These are phyloP conservation scores for Diorhabda elongata DNA, from an alignment of 1,140 invertebrate species.

Conservation along the genomic window DNA sequence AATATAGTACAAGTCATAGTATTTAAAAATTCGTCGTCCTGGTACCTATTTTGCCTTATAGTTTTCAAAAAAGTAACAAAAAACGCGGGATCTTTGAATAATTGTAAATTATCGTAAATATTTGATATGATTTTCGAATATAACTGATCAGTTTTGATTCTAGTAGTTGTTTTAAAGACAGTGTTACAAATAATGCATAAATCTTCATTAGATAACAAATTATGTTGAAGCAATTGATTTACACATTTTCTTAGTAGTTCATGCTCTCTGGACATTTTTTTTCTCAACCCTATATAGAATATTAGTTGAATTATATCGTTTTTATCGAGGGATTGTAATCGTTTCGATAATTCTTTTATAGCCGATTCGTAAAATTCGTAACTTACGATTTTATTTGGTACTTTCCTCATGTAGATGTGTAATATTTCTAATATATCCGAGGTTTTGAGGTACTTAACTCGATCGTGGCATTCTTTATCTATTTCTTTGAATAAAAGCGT, in stretches of 20 bases:
- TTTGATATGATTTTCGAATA: conserved; percentile 34
- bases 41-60: conserved; percentile 42
- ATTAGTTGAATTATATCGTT: conserved; percentile 42
- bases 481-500: conserved; percentile 19
- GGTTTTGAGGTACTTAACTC: conserved; percentile 26
- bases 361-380: conserved; percentile 35
- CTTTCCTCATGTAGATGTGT: conserved; percentile 31
- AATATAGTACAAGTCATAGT: conserved; percentile 42
- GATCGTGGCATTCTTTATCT: conserved; percentile 34
- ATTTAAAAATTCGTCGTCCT: conserved; percentile 42
- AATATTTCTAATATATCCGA: conserved; percentile 33
- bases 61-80: conserved; percentile 44
- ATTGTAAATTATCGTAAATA: conserved; percentile 38
- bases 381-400: conserved; percentile 33
- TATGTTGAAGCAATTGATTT: conserved; percentile 26
- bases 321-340: conserved; percentile 25
- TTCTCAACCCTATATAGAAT: conserved; percentile 41
- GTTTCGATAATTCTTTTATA: conserved; percentile 27
- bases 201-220: conserved; percentile 36
- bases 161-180: conserved; percentile 44
- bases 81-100: conserved; percentile 41
- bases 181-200: conserved; percentile 44
- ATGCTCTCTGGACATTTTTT: conserved; percentile 34
- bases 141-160: conserved; percentile 35
- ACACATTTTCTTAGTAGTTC: conserved; percentile 36